Conservation (phyloP, 1,140 invertebrate species). For the Metaphire vulgaris region DNA sequence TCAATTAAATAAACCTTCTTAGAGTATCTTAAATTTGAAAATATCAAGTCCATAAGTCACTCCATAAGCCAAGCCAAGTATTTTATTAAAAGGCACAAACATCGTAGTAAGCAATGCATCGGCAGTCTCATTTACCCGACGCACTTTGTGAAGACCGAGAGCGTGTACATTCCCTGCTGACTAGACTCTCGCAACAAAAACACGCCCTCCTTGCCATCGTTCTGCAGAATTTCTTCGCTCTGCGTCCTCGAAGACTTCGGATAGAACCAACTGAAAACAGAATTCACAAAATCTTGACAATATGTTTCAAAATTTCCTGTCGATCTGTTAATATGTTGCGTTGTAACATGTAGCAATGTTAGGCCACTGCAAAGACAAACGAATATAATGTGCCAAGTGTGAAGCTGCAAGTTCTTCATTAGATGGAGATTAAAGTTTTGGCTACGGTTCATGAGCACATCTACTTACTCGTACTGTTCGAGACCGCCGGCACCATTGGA, state of each 20-base stretch:
- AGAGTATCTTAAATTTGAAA: not conserved
- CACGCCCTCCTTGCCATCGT: slow-evolving; percentile 90
- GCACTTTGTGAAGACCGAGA: slow-evolving; percentile 80
- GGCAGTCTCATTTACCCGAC: not conserved
- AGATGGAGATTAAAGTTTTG: not conserved
- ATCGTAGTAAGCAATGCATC: not conserved
- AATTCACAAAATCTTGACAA: not conserved
- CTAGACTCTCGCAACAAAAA: slow-evolving; percentile 92
- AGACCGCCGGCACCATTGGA: slow-evolving; percentile 66
- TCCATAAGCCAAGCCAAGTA: no score
- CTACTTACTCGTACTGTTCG: slow-evolving; percentile 85
- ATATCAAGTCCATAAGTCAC: no score
- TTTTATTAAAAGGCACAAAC: not conserved
- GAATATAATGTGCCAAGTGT: no score
- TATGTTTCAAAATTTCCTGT: not conserved
- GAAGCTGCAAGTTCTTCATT: no score
- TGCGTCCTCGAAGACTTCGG: slow-evolving; percentile 86
- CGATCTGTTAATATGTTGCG: not conserved
- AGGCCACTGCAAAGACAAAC: no score
- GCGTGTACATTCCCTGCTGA: slow-evolving; percentile 78
- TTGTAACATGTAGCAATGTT: not conserved
- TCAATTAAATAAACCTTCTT: not conserved
- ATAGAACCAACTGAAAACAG: slow-evolving; percentile 76
- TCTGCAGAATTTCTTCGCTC: slow-evolving; percentile 78
- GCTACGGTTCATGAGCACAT: slow-evolving; percentile 3